A percentile compares a stretch with the other conserved stretches of the same genome.
Conservation (phyloP, 2,113 vertebrate genomes). For the Acrocephalus arundinaceus region DNA sequence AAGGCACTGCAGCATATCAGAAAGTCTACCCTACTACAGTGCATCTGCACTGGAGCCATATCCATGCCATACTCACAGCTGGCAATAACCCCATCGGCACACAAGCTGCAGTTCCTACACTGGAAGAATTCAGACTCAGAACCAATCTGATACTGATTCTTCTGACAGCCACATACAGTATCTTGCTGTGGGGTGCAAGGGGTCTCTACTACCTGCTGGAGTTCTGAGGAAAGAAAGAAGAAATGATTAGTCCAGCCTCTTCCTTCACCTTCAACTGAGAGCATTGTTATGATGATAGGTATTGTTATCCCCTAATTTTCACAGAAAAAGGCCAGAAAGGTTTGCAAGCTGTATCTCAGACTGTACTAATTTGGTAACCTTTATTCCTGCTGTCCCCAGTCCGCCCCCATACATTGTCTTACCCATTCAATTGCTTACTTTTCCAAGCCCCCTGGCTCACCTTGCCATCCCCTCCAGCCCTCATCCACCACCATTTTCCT, state of each 20-base stretch:
- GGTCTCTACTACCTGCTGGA: constrained; percentile 22
- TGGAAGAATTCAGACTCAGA: not conserved
- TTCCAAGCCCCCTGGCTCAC: not conserved
- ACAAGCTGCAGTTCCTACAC: constrained; percentile 48
- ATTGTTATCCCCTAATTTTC: not conserved
- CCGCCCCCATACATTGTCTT: not conserved
- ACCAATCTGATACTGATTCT: constrained; percentile 35
- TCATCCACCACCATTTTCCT: not conserved
- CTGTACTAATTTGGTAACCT: not conserved
- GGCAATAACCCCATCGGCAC: constrained; percentile 30
- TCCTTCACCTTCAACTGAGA: not conserved
- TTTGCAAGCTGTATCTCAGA: not conserved
- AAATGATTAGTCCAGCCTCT: not conserved
- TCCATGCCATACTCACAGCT: constrained; percentile 33
- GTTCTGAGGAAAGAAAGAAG: constrained; percentile 6
- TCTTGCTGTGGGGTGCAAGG: constrained; percentile 44
- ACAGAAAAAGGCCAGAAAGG: not conserved
- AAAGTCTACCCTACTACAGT: not conserved
- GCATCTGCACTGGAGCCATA: not conserved
- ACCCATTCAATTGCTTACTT: not conserved
- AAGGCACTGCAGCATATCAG: not conserved
- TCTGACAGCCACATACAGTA: constrained; percentile 56
- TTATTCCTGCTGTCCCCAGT: not conserved
- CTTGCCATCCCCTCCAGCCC: not conserved
- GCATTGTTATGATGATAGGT: not conserved